Evolutionary conservation across 2,888 invertebrate species (phyloP).

Genomic region (Drosophila longiperda): DNA sequence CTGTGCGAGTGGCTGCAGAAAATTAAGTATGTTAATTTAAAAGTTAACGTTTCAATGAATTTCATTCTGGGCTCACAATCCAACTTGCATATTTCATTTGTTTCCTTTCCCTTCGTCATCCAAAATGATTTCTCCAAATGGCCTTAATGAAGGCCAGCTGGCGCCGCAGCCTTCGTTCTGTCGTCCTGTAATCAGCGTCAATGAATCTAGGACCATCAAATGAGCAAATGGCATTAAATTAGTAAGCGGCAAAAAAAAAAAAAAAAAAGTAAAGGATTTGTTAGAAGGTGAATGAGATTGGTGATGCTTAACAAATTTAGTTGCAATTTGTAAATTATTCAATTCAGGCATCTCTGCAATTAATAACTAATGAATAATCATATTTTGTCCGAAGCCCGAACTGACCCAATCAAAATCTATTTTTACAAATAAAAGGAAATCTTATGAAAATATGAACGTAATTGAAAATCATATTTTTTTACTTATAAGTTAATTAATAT

Average conservation of each 20-base stretch:
- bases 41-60: conserved; percentile 75
- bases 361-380: not conserved
- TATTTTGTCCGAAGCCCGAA: not conserved
- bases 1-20: conserved; percentile 31
- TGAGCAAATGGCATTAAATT: conserved; percentile 48
- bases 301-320: conserved; percentile 11
- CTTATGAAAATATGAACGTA: not conserved
- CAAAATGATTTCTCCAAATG: conserved; percentile 57
- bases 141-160: conserved; percentile 65
- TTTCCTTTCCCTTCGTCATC: not conserved
- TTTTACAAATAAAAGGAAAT: not conserved
- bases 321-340: conserved; percentile 21
- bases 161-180: conserved; percentile 5
- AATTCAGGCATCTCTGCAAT: not conserved
- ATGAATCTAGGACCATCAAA: conserved; percentile 50
- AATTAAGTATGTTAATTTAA: conserved; percentile 81
- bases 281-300: not conserved
- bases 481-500: not conserved
- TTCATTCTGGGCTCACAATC: conserved; percentile 47
- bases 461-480: not conserved
- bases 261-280: conserved; percentile 28
- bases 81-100: conserved; percentile 25
- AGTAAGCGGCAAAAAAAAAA: conserved; percentile 22
- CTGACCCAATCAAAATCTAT: not conserved
- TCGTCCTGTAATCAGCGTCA: conserved; percentile 58